Conservation (phyloP, 2,888 invertebrate species). For the Melinaea marsaeus region DNA sequence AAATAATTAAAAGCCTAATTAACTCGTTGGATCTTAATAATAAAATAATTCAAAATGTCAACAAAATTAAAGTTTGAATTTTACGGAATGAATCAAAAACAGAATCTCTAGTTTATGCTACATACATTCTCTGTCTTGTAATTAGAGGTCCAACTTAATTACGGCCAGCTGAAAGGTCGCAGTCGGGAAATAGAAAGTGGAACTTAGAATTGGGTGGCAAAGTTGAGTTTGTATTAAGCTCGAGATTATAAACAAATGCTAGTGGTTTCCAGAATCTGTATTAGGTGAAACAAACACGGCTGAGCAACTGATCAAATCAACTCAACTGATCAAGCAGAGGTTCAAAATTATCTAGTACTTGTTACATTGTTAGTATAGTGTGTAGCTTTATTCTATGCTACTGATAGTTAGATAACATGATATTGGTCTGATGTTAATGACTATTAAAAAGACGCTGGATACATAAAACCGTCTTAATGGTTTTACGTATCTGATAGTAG, state of each 20-base stretch:
- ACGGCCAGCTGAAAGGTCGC: neutral
- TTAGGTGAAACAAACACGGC: conserved; percentile 16
- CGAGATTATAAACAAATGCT: neutral
- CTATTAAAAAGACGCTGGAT: too few species aligned
- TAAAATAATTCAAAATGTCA: too few species aligned
- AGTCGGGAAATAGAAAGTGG: neutral
- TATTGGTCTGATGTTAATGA: too few species aligned
- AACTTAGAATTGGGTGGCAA: neutral
- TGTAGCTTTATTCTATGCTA: too few species aligned
- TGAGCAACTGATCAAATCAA: conserved; percentile 12
- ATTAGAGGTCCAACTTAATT: conserved; percentile 18
- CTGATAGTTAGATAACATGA: too few species aligned
- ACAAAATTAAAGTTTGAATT: too few species aligned
- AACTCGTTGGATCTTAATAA: too few species aligned
- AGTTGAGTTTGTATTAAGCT: conserved; percentile 1
- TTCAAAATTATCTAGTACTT: conserved; percentile 3
- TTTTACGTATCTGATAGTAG: too few species aligned
- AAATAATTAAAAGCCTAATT: too few species aligned
- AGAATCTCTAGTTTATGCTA: neutral
- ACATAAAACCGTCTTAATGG: too few species aligned
- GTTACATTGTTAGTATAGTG: neutral
- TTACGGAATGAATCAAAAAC: neutral
- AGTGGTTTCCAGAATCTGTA: conserved; percentile 11
- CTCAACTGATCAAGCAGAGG: too few species aligned
- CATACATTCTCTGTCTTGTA: conserved; percentile 5